Conservation (phyloP, 2,113 vertebrate genomes). For the Neodontobutis hainanensis region DNA sequence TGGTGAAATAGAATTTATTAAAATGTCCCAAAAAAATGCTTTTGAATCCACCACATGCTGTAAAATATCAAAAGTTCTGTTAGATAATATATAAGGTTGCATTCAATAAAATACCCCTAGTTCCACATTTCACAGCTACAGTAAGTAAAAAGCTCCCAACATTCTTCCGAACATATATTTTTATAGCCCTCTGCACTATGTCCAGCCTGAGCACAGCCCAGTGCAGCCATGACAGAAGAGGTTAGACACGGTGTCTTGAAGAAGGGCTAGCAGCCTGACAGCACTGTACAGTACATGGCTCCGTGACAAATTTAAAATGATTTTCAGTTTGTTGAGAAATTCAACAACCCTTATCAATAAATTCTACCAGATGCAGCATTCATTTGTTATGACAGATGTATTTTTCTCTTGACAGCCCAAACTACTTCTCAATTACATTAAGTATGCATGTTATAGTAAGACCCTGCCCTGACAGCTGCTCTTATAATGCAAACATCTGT, state of each 20-base stretch:
- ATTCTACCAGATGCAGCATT: conserved; percentile 52
- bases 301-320: conserved; percentile 71
- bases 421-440: conserved; percentile 68
- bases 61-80: no score
- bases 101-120: no score
- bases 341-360: conserved; percentile 64
- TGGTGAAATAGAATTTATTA: background rate
- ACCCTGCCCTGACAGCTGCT: conserved; percentile 66
- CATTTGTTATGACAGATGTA: conserved; percentile 68
- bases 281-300: conserved; percentile 44
- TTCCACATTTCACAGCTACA: no score
- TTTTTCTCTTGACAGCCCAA: conserved; percentile 71
- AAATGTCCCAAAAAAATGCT: background rate
- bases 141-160: no score
- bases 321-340: conserved; percentile 59
- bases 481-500: conserved; percentile 76
- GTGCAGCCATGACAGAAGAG: conserved; percentile 53
- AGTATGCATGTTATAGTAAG: conserved; percentile 54
- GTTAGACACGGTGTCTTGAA: conserved; percentile 59
- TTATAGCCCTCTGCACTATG: background rate
- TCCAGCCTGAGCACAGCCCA: conserved; percentile 16
- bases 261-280: conserved; percentile 48
- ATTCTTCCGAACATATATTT: background rate
- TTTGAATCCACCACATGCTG: background rate
- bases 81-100: no score